phyloP scores from a whole-genome alignment of 2,113 vertebrate genomes.

The Galemys pyrenaicus region DNA sequence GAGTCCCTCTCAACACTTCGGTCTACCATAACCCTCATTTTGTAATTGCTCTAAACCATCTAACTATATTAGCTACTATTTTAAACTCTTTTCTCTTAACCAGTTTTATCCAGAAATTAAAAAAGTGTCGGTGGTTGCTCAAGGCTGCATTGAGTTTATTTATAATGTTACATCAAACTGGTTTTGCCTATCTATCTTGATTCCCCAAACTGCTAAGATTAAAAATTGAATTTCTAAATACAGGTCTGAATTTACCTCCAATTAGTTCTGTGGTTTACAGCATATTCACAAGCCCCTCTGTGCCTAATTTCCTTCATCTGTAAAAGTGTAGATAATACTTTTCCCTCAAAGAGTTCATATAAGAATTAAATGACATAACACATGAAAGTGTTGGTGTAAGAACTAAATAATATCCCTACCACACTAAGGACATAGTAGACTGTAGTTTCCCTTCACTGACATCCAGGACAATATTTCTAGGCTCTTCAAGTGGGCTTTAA shows the following conservation, averaged over 20 bases:
- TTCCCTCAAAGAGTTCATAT: not conserved
- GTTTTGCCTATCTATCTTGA: not conserved
- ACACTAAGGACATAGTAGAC: not conserved
- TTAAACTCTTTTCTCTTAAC: slow-evolving; percentile 26
- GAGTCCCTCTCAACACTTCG: not conserved
- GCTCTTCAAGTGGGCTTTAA: not conserved
- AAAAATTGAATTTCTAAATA: not conserved
- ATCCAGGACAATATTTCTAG: not conserved
- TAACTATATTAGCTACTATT: not conserved
- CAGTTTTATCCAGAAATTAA: slow-evolving; percentile 1
- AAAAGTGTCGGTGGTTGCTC: not conserved
- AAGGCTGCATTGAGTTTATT: not conserved
- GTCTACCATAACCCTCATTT: not conserved
- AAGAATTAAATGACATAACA: not conserved
- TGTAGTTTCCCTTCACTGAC: not conserved
- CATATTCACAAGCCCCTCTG: not conserved
- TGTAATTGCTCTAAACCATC: not conserved
- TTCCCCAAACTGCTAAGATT: not conserved
- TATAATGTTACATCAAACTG: not conserved
- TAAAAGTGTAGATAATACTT: not conserved
- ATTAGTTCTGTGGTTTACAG: not conserved
- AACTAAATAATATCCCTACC: not conserved
- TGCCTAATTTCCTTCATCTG: not conserved
- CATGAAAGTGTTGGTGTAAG: not conserved
- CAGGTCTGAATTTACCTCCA: not conserved